These are phyloP conservation scores for Drosophila rubida DNA, from an alignment of 2,888 invertebrate species.

Conservation along the genomic window DNA sequence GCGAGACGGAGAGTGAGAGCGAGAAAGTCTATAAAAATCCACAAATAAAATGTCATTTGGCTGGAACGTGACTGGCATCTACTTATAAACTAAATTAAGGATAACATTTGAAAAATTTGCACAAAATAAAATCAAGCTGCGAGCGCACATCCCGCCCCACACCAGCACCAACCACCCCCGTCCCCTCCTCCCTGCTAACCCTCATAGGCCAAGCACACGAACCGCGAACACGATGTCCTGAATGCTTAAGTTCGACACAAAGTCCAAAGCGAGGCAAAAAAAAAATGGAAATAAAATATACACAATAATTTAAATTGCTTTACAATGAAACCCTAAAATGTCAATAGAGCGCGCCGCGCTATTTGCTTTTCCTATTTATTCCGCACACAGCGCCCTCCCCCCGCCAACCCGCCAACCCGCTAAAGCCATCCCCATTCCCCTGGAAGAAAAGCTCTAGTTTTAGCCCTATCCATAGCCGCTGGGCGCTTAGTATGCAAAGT, in stretches of 20 bases:
- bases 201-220: constrained; percentile 44
- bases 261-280: constrained; percentile 3
- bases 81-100: constrained; percentile 81
- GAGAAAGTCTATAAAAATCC: constrained; percentile 74
- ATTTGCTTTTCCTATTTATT: constrained; percentile 72
- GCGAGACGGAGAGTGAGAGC: background rate
- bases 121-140: constrained; percentile 76
- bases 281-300: constrained; percentile 66
- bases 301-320: constrained; percentile 80
- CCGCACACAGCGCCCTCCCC: constrained; percentile 6
- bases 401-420: too few species aligned
- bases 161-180: background rate
- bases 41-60: constrained; percentile 83
- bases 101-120: constrained; percentile 80
- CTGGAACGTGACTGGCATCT: constrained; percentile 81
- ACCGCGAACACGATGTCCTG: constrained; percentile 72
- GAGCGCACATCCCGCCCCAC: background rate
- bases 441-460: background rate
- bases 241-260: constrained; percentile 69
- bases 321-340: constrained; percentile 79
- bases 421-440: background rate
- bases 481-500: constrained; percentile 75
- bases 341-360: constrained; percentile 68
- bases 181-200: background rate
- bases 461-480: constrained; percentile 15